Evolutionary conservation across 2,113 vertebrate genomes (phyloP), one percentile per base, ranked within the genome.

Genomic region (Cygnus atratus): DNA sequence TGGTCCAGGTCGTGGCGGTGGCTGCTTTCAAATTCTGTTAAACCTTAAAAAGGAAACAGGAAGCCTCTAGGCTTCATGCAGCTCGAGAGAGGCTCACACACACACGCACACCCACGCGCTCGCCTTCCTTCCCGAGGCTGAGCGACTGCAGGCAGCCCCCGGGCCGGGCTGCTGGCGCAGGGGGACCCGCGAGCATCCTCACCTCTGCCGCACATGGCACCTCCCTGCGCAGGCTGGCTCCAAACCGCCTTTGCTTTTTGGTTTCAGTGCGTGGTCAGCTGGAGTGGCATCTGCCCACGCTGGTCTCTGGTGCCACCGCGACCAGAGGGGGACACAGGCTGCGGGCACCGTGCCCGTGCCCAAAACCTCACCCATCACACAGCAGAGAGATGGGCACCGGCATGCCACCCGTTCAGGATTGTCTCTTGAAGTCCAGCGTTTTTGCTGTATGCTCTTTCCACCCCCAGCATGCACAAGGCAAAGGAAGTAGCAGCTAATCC

Each of bases 11-110:
- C 59, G 20, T 6, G 15, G 86, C 5, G 86, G 95, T 92, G 92
- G 97, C 95, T 90, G 96, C 85, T 94, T 97, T 97, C 97, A 97
- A 97, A 97, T 96, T 95, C 95, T 95, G 91, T 90, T 94, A 93
- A 96, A 93, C 92, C 97, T 59, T 82, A 96, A 88, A 96, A 92
- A 98, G 97, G 98, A 98, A 97, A 98, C 98, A 98, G 98, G 98
- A 98, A 98, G 97, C 95, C 84, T 94, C 94, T 84, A 12, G 8
- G 94, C 83, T 91, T 95, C 93, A 84, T 78, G 93, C 96, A 90
- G 84, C 89, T 46, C 13, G 2, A 39, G 59, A 89, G 82, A 89
- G 82, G 33, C 87, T 97, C 65, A 62, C 66, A 88, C 94, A 41
- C 62, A 17, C 52, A 37, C 10, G 11, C 95, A 44, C 97, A 94